These are phyloP conservation scores for Siniperca undulata DNA, from an alignment of 2,797 vertebrate species.

Conservation along the genomic window DNA sequence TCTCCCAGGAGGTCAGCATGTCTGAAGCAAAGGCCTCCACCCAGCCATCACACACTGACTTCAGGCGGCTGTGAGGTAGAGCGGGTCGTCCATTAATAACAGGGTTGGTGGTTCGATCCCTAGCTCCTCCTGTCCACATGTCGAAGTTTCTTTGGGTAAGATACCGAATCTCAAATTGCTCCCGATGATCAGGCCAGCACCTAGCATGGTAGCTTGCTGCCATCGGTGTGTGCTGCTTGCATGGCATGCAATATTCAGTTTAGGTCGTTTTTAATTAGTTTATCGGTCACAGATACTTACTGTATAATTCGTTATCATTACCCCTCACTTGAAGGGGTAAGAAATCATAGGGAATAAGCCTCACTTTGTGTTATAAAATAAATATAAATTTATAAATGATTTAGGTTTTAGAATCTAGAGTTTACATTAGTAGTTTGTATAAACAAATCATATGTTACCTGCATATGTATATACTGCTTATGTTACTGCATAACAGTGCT, in stretches of 20 bases:
- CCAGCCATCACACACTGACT: not conserved
- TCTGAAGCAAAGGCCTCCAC: not conserved
- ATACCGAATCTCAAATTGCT: too few relatives aligned
- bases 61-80: too few relatives aligned
- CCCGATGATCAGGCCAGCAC: too few relatives aligned
- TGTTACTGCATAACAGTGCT: not conserved
- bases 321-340: not conserved
- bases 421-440: not conserved
- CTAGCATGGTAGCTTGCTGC: too few relatives aligned
- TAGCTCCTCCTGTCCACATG: too few relatives aligned
- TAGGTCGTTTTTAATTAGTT: not conserved
- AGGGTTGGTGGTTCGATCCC: too few relatives aligned
- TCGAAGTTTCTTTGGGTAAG: too few relatives aligned
- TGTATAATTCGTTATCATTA: not conserved
- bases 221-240: too few relatives aligned
- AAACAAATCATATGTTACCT: not conserved
- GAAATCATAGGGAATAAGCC: not conserved
- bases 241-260: not conserved
- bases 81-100: too few relatives aligned
- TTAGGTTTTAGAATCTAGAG: not conserved
- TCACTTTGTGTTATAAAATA: not conserved
- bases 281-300: not conserved
- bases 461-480: not conserved
- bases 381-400: not conserved
- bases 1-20: slow-evolving; percentile 15